phyloP scores from a whole-genome alignment of 2,113 vertebrate genomes.

The Lanius collurio region DNA sequence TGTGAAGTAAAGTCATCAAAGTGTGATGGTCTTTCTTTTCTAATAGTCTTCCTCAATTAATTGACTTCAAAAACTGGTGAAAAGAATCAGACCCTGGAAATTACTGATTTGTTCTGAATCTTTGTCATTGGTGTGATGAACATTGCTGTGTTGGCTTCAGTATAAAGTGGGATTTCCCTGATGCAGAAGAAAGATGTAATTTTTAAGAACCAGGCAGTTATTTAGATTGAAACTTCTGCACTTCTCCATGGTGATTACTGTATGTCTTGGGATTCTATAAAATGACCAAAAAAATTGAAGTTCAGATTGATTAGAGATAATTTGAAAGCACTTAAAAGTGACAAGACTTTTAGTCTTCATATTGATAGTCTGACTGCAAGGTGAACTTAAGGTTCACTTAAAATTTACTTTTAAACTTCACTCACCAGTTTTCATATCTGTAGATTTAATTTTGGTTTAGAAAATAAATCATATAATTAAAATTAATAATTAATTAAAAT shows the following conservation, averaged over 20 bases:
- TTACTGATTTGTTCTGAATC: neutral
- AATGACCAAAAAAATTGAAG: neutral
- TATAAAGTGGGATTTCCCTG: neutral
- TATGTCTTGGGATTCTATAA: neutral
- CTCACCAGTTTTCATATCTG: neutral
- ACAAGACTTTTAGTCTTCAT: neutral
- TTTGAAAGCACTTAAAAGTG: neutral
- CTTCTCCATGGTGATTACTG: neutral
- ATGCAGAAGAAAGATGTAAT: neutral
- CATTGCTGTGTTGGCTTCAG: neutral
- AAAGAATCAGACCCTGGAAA: neutral
- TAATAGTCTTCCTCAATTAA: neutral
- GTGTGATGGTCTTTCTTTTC: neutral
- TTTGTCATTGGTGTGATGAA: neutral
- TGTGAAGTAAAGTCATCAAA: neutral
- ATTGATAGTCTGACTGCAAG: neutral
- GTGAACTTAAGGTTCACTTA: neutral
- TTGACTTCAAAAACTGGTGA: neutral
- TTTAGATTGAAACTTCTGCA: neutral
- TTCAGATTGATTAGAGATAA: neutral
- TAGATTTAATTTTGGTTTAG: neutral
- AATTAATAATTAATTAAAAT: too few species aligned
- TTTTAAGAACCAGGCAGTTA: neutral
- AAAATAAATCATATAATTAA: neutral
- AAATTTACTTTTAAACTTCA: neutral